These are phyloP conservation scores for Porites lutea DNA, from an alignment of 64 coral and sea anemone species.

Conservation along the genomic window DNA sequence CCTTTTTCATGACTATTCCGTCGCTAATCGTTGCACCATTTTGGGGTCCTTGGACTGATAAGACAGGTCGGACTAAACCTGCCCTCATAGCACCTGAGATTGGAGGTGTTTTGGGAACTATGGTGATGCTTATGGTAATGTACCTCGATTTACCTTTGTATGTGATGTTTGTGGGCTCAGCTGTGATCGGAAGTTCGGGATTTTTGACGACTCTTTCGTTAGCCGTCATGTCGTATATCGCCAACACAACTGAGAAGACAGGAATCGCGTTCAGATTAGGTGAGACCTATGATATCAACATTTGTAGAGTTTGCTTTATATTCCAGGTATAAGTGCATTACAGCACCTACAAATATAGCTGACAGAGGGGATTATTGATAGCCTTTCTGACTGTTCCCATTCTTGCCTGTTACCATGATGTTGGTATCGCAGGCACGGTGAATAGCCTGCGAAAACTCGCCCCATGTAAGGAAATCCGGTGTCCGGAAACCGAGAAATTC, in stretches of 20 bases:
- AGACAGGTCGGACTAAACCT: constrained; percentile 29
- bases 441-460: no score
- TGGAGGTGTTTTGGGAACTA: not conserved
- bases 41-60: constrained; percentile 61
- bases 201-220: not conserved
- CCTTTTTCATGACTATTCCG: constrained; percentile 14
- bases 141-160: constrained; percentile 37
- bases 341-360: no score
- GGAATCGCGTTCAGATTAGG: constrained; percentile 3
- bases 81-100: constrained; percentile 30
- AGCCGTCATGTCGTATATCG: constrained; percentile 46
- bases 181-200: constrained; percentile 17
- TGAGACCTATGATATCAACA: not conserved
- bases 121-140: constrained; percentile 19
- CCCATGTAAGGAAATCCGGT: no score
- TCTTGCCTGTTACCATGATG: no score
- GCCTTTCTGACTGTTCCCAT: no score
- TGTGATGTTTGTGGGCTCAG: constrained; percentile 26
- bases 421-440: no score
- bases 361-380: no score
- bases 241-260: not conserved
- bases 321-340: no score
- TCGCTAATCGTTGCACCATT: constrained; percentile 40
- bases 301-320: no score
- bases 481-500: no score